Base-by-base conservation (phyloP, 2,113 vertebrate genomes). In the Corythornis vintsioides region DNA sequence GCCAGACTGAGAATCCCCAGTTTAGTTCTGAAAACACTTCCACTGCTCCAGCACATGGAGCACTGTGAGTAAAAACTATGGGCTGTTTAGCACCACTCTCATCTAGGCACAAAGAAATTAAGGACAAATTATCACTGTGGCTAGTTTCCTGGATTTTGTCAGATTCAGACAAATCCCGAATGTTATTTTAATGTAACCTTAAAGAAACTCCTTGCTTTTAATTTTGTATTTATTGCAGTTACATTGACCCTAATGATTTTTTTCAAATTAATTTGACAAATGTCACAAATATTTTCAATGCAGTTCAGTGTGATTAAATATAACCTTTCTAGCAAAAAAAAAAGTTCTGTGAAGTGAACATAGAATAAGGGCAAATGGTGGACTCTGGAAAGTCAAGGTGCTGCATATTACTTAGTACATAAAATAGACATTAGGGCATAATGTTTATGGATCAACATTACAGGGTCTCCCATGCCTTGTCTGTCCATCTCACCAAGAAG, bases 251-350 rank as follows among this genome's bases (percentile, higher is more conserved):
- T 94, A 92, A 94, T 89, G 43, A 96, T 31, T 95, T 92, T 85
- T 92, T 85, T 8, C 0, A 26, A 93, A 94, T 95, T 19, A 87
- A 92, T 95, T 93, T 89, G 95, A 89, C 86, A 89, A 81, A 82
- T 91, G 69, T 94, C 93, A 94, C 92, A 95, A 90, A 94, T 96
- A 96, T 96, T 97, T 96, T 90, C 52, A 89, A 9, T 91, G 64
- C 67, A 89, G 59, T 81, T 89, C 94, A 90, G 78, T 81, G 57
- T 84, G 55, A 83, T 84, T 92, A 83, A 91, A 59, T 92, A 82
- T 42, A 93, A 87, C n/a, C 13, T 92, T 91, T 92, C 26, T 83
- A 65, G 67, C 14, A 69, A 92, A 71, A 84, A 60, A n/a, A 6
- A 28, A 28, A 11, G 7, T 65, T 77, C 20, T 35, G 13, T 71